Evolutionary conservation across 2,797 vertebrate species (phyloP).

Genomic region (Ataeniobius toweri): DNA sequence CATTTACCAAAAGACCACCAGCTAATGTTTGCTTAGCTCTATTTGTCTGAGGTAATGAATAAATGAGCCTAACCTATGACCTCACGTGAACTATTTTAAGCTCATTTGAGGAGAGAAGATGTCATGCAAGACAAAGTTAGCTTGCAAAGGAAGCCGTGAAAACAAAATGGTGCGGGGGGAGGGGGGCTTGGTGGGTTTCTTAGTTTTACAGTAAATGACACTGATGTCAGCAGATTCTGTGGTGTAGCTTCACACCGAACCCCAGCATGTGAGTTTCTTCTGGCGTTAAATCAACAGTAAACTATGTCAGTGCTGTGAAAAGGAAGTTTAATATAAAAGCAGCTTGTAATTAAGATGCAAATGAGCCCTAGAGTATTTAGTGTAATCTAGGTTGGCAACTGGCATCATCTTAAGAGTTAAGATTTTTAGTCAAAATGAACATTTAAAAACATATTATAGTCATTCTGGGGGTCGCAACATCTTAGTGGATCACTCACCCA

Average conservation of each 20-base stretch:
- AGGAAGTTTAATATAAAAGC: background rate
- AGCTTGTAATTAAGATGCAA: background rate
- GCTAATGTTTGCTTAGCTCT: constrained; percentile 65
- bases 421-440: background rate
- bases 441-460: background rate
- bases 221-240: background rate
- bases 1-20: constrained; percentile 54
- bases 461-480: background rate
- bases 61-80: constrained; percentile 74
- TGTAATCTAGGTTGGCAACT: too few relatives aligned
- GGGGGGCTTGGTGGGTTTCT: constrained; percentile 5
- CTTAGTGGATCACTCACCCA: background rate
- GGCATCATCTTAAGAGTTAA: background rate
- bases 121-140: constrained; percentile 45
- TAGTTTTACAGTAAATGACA: constrained; percentile 28
- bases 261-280: background rate
- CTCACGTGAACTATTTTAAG: constrained; percentile 42
- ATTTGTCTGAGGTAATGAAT: constrained; percentile 69
- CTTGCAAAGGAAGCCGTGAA: constrained; percentile 36
- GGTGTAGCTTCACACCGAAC: background rate
- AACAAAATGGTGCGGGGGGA: constrained; percentile 43
- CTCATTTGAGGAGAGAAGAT: constrained; percentile 37
- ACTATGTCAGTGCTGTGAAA: background rate
- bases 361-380: background rate
- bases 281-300: background rate